Evolutionary conservation across 92 coral and sea anemone genomes (phyloP).

Genomic region (Epizoanthus stellaris): DNA sequence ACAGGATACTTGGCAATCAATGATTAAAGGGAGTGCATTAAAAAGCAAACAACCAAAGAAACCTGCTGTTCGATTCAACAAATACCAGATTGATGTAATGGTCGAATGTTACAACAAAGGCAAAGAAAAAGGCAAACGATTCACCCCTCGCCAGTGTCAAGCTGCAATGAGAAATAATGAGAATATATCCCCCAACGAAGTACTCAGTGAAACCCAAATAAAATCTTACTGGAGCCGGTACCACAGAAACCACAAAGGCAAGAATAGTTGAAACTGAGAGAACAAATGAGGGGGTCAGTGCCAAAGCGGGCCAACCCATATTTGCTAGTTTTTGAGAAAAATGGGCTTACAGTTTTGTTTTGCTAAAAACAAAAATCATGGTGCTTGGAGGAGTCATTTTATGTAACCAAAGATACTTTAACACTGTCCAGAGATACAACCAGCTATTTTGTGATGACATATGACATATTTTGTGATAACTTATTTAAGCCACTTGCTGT

Average conservation of each 20-base stretch:
- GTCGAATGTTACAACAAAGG: conserved; percentile 20
- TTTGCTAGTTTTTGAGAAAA: no score
- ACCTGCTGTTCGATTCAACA: background rate
- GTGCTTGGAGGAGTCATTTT: no score
- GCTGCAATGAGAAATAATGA: background rate
- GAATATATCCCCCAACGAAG: background rate
- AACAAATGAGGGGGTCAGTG: no score
- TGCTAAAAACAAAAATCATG: no score
- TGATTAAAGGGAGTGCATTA: background rate
- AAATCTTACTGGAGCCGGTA: conserved; percentile 20
- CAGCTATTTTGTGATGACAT: conserved; percentile 49
- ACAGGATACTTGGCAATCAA: no score
- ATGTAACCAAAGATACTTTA: no score
- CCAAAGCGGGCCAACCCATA: no score
- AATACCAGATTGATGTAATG: conserved; percentile 11
- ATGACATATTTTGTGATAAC: background rate
- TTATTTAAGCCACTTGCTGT: no score
- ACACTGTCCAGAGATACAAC: conserved; percentile 42
- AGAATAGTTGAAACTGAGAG: no score
- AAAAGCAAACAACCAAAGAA: conserved; percentile 27
- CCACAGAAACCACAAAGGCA: background rate
- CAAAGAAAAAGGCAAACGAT: conserved; percentile 14
- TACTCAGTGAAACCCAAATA: conserved; percentile 14
- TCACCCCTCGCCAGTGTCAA: conserved; percentile 21
- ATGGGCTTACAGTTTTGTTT: no score